Conservation (phyloP, 2,113 vertebrate species). For the Orcinus orca region DNA sequence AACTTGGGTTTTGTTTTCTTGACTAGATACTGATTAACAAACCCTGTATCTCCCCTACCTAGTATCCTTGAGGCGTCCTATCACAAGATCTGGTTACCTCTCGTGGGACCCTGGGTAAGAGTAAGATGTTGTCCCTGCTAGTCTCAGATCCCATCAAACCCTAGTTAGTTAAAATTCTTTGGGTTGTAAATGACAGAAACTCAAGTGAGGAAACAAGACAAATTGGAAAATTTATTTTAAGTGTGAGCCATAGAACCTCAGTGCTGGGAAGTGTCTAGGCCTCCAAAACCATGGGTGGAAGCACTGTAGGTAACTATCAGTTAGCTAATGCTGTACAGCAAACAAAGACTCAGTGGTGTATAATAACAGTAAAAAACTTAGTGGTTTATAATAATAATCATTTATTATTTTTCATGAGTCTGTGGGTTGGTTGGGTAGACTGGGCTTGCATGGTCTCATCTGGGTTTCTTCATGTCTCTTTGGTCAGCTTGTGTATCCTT, state of each 20-base stretch:
- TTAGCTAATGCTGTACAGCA: not conserved
- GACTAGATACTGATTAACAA: not conserved
- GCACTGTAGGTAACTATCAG: not conserved
- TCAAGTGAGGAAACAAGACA: not conserved
- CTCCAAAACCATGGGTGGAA: not conserved
- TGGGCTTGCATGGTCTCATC: not conserved
- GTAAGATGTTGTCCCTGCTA: not conserved
- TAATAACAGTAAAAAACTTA: not conserved
- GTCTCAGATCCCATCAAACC: not conserved
- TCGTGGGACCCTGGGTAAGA: not conserved
- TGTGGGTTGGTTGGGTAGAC: not conserved
- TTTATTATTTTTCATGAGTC: not conserved
- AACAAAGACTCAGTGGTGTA: not conserved
- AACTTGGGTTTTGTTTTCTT: not conserved
- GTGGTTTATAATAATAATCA: not conserved
- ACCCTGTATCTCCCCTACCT: rapidly evolving
- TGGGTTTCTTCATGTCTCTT: not conserved
- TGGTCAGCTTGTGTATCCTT: not conserved
- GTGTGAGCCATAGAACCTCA: not conserved
- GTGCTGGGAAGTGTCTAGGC: not conserved
- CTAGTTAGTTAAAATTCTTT: not conserved
- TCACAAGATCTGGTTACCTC: not conserved
- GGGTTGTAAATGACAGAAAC: not conserved
- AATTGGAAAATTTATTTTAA: not conserved
- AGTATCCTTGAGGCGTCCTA: not conserved